A percentile compares a stretch with the other conserved stretches of the same genome.
phyloP scores from a whole-genome alignment of 2,888 invertebrate genomes.

The Drosophila koepferae region DNA sequence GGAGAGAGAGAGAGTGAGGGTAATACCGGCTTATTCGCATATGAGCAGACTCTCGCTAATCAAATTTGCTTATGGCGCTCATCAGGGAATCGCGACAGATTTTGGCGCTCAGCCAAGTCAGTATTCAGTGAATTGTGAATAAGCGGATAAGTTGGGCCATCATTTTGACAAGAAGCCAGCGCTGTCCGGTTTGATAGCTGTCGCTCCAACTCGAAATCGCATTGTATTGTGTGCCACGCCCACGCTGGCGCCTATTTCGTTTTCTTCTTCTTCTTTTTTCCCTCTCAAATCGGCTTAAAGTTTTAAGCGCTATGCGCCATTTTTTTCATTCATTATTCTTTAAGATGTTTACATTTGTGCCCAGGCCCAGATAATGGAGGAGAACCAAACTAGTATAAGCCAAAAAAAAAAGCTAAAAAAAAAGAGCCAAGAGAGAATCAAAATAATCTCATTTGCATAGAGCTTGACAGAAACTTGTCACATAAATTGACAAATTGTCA shows the following conservation, averaged over 20 bases:
- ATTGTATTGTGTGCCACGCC: conserved; percentile 49
- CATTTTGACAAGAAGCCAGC: conserved; percentile 49
- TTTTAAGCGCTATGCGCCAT: conserved; percentile 56
- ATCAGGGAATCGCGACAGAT: conserved; percentile 55
- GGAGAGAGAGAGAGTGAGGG: neutral
- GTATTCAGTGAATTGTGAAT: conserved; percentile 70
- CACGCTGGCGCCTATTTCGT: conserved; percentile 72
- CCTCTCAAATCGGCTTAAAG: conserved; percentile 73
- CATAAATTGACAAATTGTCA: conserved; percentile 19
- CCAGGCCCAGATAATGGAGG: conserved; percentile 38
- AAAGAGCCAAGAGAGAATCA: conserved; percentile 13
- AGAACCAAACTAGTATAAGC: conserved; percentile 12
- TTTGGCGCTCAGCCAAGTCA: conserved; percentile 42
- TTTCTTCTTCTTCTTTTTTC: conserved; percentile 32
- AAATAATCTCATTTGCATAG: conserved; percentile 44
- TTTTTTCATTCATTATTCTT: conserved; percentile 64
- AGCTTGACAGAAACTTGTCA: conserved; percentile 17
- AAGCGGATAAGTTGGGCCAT: conserved; percentile 69
- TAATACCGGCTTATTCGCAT: conserved; percentile 2
- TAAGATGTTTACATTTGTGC: conserved; percentile 67
- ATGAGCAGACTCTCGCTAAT: conserved; percentile 25
- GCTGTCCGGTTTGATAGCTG: conserved; percentile 51
- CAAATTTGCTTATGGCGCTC: conserved; percentile 56
- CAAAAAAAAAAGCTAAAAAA: conserved; percentile 3
- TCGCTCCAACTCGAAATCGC: conserved; percentile 43